Percentiles rank a stretch among this genome's conserved stretches.
These are phyloP conservation scores for Hydrozoanthus gracilis DNA, from an alignment of 92 coral and sea anemone species.

Conservation along the genomic window DNA sequence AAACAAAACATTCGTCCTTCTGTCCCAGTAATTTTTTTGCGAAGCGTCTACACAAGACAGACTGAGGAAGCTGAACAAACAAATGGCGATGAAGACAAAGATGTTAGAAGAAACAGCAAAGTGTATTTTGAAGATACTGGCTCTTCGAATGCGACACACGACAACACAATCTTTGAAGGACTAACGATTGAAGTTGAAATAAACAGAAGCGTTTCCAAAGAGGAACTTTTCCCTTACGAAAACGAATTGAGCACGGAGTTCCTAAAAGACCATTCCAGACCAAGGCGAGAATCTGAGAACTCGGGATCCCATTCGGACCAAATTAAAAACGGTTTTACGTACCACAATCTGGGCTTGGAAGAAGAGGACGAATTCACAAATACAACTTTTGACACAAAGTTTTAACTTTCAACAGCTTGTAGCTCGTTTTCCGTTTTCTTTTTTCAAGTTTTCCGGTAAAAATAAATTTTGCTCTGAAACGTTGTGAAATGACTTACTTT, in stretches of 20 bases:
- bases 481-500: no score
- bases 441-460: no score
- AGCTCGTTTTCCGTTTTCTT: no score
- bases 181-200: not conserved
- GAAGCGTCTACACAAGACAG: not conserved
- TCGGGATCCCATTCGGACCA: not conserved
- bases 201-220: not conserved
- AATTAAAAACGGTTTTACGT: not conserved
- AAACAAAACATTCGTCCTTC: not conserved
- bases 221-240: not conserved
- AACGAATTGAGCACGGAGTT: not conserved
- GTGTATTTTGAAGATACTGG: constrained; percentile 11
- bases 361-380: not conserved
- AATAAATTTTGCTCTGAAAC: no score
- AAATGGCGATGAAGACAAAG: not conserved
- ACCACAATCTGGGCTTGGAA: constrained; percentile 3
- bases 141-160: not conserved
- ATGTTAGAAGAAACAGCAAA: not conserved
- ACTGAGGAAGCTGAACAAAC: not conserved
- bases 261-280: not conserved
- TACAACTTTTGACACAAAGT: constrained; percentile 8
- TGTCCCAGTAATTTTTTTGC: not conserved
- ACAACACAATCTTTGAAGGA: not conserved
- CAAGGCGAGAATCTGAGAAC: not conserved
- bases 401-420: not conserved